Conservation (phyloP, 2,113 vertebrate genomes). For the Toxostoma redivivum region DNA sequence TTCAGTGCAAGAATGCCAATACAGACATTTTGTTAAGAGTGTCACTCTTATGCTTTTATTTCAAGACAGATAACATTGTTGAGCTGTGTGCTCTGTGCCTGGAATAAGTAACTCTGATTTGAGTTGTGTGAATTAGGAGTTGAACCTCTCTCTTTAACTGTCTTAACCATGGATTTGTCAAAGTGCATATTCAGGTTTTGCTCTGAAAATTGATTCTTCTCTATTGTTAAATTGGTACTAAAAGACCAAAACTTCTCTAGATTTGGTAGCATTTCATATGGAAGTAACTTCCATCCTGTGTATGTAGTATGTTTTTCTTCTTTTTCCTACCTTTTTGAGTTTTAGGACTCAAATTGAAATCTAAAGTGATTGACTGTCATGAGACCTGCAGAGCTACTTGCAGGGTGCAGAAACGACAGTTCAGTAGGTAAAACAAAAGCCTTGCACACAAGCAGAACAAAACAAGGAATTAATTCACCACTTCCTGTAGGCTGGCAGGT, state of each 20-base stretch:
- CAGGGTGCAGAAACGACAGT: not conserved
- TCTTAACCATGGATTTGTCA: not conserved
- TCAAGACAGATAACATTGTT: not conserved
- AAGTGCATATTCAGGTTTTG: not conserved
- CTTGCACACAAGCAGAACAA: accelerated
- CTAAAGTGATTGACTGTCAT: not conserved
- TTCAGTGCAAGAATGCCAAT: not conserved
- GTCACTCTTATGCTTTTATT: not conserved
- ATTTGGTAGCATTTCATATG: not conserved
- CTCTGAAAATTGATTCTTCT: not conserved
- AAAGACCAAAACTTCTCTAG: not conserved
- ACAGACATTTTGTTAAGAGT: not conserved
- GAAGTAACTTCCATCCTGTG: not conserved
- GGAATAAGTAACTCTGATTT: not conserved
- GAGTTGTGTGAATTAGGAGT: not conserved
- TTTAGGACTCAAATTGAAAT: not conserved
- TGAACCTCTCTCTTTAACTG: not conserved
- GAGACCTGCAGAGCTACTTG: not conserved
- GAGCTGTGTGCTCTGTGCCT: not conserved
- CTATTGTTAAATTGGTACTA: not conserved
- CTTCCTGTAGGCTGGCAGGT: not conserved
- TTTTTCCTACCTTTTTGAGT: not conserved
- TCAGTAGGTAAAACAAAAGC: not conserved
- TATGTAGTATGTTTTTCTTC: not conserved
- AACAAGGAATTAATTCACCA: not conserved